Evolutionary conservation across 2,888 invertebrate genomes (phyloP).

Genomic region (Cantharis nigra): DNA sequence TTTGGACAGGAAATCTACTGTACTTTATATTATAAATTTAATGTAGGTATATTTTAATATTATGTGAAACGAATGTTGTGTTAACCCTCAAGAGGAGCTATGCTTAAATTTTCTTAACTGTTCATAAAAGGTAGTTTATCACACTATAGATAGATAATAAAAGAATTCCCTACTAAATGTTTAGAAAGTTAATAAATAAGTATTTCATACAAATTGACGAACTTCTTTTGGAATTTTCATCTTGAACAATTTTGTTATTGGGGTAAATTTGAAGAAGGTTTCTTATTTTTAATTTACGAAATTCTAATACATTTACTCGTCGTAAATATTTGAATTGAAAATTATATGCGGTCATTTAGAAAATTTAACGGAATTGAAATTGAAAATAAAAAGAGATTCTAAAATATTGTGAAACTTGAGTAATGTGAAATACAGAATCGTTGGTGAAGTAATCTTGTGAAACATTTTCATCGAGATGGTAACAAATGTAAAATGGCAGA

Average conservation of each 20-base stretch:
- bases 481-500: conserved; percentile 39
- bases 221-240: background rate
- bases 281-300: background rate
- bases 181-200: background rate
- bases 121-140: background rate
- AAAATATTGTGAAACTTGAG: conserved; percentile 7
- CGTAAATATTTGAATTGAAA: background rate
- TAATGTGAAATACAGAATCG: conserved; percentile 25
- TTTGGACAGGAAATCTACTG: background rate
- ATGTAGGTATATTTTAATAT: background rate
- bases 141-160: background rate
- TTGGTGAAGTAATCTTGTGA: conserved; percentile 29
- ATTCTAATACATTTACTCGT: background rate
- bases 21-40: too few species aligned
- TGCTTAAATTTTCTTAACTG: background rate
- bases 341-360: background rate
- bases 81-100: background rate
- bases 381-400: conserved; percentile 9
- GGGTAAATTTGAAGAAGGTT: background rate
- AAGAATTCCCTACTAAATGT: background rate
- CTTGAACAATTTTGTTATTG: background rate
- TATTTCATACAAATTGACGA: background rate
- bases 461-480: conserved; percentile 35
- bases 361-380: conserved; percentile 8
- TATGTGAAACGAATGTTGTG: background rate